phyloP scores from a whole-genome alignment of 2,113 vertebrate genomes.

The Seriola dumerili region DNA sequence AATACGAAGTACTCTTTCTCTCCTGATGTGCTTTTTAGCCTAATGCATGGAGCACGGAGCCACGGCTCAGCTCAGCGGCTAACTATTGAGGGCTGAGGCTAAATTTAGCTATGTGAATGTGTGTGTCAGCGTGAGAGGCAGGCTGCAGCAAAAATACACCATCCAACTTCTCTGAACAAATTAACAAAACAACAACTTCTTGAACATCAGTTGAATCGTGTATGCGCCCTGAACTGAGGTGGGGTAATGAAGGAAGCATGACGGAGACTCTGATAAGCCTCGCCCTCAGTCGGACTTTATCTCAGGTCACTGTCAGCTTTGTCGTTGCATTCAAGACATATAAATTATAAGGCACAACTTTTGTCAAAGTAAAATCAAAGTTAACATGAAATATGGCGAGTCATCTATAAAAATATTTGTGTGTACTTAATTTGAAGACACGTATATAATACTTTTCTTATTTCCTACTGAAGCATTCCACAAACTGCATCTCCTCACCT shows the following conservation, averaged over 20 bases:
- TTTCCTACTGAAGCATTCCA: not conserved
- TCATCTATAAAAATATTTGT: not conserved
- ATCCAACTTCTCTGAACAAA: not conserved
- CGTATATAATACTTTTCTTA: no score
- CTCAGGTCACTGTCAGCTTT: not conserved
- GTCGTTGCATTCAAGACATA: not conserved
- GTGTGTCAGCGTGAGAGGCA: not conserved
- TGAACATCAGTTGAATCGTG: not conserved
- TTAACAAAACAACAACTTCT: not conserved
- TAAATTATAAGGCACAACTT: not conserved
- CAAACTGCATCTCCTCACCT: no score
- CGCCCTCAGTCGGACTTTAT: not conserved
- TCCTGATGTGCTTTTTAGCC: not conserved
- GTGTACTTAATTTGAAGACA: no score
- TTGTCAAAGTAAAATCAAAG: not conserved
- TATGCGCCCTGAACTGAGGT: not conserved
- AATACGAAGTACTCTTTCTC: not conserved
- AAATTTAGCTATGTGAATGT: not conserved
- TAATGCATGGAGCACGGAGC: no score
- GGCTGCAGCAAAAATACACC: conserved; percentile 2
- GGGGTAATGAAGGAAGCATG: conserved; percentile 28
- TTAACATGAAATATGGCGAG: not conserved
- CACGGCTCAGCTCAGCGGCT: no score
- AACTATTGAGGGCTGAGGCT: no score
- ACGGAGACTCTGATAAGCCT: conserved; percentile 19